Base-by-base conservation (phyloP, 2,888 invertebrate species). In the Dione vanillae region DNA sequence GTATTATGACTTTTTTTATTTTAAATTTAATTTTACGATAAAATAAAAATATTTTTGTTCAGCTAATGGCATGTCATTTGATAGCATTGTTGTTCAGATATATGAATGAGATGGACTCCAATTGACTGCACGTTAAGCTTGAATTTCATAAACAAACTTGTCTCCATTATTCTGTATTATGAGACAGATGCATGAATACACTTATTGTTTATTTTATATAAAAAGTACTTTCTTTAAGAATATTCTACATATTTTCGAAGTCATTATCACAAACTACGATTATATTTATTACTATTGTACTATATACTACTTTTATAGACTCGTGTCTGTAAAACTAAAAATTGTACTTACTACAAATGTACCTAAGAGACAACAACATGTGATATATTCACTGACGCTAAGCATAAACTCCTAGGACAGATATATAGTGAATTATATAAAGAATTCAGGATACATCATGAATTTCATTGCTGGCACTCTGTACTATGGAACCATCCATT, bases 401-500 rank as follows among this genome's bases (percentile, higher is more conserved):
- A 37, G n/a, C 58, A 56, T 40, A 58, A 67, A 58, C 47, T 58
- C 14, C 47, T 47, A 67, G 43, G 66, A 47, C 66, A 47, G 16
- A 43, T 19, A 66, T 47, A 19, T 47, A 47, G 35, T 66, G 45
- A 40, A 47, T 58, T 66, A 58, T 47, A 19, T 47, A 47, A 19
- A 62, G 65, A 61, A 66, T 54, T 65, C 62, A 69, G 65, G 64
- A 62, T 61, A 52, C 59, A 69, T 69, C 69, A 66, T 56, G 68
- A 72, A 68, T 68, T 71, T 65, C 67, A 64, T 64, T 65, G 37
- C 66, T 45, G 19, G 66, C 37, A 20, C 66, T 56, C 45, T 66
- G 45, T 37, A 45, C 47, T 66, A 66, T 45, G 43, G 66, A 56
- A 47, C 58, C 71, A 71, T 72, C 70, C 74, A 75, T 75, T 76